Evolutionary conservation across 2,888 invertebrate genomes (phyloP).

Genomic region (Catocala fraxini): DNA sequence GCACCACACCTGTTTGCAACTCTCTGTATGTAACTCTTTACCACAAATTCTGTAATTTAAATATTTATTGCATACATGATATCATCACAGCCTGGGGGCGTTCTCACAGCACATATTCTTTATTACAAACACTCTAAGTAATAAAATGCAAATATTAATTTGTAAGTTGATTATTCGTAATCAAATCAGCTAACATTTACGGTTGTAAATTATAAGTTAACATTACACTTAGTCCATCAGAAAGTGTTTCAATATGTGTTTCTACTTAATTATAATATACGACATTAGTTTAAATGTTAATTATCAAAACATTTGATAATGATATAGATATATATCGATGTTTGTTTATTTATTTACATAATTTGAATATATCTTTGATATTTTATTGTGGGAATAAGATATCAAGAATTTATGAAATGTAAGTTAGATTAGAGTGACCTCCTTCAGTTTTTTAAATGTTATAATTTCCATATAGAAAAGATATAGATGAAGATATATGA

Average conservation of each 20-base stretch:
- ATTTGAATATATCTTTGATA: conserved; percentile 29
- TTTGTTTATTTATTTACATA: conserved; percentile 37
- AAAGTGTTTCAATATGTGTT: conserved; percentile 32
- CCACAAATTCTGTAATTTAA: no score
- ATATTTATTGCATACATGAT: no score
- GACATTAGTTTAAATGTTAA: conserved; percentile 37
- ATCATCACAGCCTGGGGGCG: no score
- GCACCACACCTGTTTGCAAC: no score
- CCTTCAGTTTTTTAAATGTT: background rate
- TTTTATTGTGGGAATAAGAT: conserved; percentile 33
- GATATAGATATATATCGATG: conserved; percentile 30
- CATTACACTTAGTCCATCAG: conserved; percentile 26
- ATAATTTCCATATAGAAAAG: no score
- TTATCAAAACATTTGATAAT: conserved; percentile 35
- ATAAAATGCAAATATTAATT: background rate
- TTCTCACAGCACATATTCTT: no score
- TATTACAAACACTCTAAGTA: no score
- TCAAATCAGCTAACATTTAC: conserved; percentile 30
- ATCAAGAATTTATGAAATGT: conserved; percentile 18
- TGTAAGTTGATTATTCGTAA: conserved; percentile 33
- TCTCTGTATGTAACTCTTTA: no score
- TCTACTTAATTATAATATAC: conserved; percentile 26
- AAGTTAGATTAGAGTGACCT: conserved; percentile 12
- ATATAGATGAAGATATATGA: background rate
- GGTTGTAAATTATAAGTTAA: conserved; percentile 37